These are phyloP conservation scores for Lemur catta DNA, from an alignment of 2,797 vertebrate genomes.

Conservation along the genomic window DNA sequence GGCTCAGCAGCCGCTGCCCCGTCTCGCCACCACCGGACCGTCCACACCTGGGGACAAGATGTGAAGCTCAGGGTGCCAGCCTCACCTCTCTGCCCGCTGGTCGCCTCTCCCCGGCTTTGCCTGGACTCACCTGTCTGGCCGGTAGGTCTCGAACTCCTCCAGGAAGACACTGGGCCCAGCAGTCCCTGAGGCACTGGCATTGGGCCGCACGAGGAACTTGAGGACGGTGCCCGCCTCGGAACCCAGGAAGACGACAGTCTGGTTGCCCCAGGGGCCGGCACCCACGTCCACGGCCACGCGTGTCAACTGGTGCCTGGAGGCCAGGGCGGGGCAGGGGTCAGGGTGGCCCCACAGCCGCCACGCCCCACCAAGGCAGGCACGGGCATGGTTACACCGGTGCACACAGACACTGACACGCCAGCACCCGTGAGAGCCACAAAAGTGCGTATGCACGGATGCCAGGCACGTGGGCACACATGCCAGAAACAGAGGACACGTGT, in stretches of 20 bases:
- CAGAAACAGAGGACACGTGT: not conserved
- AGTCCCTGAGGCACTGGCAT: conserved; percentile 82
- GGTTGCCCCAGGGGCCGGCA: conserved; percentile 91
- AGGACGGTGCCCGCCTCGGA: conserved; percentile 94
- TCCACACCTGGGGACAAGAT: conserved; percentile 87
- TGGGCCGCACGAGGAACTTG: conserved; percentile 94
- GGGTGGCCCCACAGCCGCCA: not conserved
- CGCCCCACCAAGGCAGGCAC: not conserved
- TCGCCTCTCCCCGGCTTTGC: rapidly evolving
- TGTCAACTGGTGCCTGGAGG: conserved; percentile 92
- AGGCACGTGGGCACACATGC: not conserved
- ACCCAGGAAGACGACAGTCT: conserved; percentile 94
- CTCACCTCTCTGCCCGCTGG: rapidly evolving
- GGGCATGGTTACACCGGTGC: rapidly evolving
- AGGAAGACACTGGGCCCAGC: conserved; percentile 88
- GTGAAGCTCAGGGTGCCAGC: not conserved
- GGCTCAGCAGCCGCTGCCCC: conserved; percentile 89
- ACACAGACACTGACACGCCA: not conserved
- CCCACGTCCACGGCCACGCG: conserved; percentile 93
- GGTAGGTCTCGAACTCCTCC: conserved; percentile 96
- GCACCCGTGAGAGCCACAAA: no score
- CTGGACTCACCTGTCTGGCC: conserved; percentile 89
- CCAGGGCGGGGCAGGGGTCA: not conserved
- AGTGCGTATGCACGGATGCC: not conserved
- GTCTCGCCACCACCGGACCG: conserved; percentile 79